phyloP scores from a whole-genome alignment of 2,113 vertebrate species.

The Aldabrachelys gigantea region DNA sequence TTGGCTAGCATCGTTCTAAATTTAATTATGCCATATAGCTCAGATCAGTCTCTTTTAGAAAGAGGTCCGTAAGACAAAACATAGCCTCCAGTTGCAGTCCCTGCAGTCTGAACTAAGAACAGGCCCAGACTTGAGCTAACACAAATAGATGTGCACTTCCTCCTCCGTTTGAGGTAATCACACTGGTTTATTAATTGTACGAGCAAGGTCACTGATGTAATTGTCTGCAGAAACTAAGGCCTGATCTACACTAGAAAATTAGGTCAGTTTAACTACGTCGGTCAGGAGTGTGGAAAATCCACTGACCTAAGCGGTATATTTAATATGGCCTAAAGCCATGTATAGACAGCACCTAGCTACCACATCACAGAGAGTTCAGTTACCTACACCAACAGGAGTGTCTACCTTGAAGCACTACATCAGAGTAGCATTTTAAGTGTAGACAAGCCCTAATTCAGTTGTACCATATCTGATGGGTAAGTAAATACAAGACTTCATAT shows the following conservation, averaged over 20 bases:
- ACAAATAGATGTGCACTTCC: slow-evolving; percentile 5
- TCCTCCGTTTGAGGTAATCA: not conserved
- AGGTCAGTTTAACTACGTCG: not conserved
- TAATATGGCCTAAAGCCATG: not conserved
- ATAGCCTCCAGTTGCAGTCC: not conserved
- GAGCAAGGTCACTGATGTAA: slow-evolving; percentile 43
- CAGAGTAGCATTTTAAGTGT: not conserved
- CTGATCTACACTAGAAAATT: not conserved
- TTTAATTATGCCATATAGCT: not conserved
- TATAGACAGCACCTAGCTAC: not conserved
- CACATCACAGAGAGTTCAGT: not conserved
- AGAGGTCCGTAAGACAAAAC: slow-evolving; percentile 2
- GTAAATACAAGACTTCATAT: slow-evolving; percentile 17
- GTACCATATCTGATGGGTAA: not conserved
- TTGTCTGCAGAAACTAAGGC: slow-evolving; percentile 8
- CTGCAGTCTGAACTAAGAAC: slow-evolving; percentile 30
- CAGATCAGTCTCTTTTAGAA: not conserved
- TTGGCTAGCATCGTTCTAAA: slow-evolving; percentile 16
- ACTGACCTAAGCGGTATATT: not conserved
- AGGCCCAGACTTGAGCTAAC: slow-evolving; percentile 36
- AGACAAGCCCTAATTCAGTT: not conserved
- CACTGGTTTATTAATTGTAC: slow-evolving; percentile 49
- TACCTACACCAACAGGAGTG: not conserved
- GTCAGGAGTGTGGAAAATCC: not conserved
- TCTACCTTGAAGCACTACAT: not conserved